Evolutionary conservation across 92 coral and sea anemone species (phyloP).

Genomic region (Bergia sp.): DNA sequence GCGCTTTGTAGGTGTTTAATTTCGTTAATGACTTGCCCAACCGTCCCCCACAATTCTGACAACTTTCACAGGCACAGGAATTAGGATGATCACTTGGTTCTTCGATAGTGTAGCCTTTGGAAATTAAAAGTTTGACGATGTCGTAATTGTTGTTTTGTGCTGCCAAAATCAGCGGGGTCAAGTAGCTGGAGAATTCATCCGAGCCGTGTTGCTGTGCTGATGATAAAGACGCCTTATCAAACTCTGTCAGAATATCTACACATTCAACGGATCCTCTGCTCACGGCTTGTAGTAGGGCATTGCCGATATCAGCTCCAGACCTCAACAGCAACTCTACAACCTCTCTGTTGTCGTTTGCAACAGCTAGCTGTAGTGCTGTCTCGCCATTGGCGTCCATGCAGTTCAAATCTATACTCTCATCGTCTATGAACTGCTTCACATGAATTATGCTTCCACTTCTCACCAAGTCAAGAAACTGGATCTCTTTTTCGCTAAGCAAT

Average conservation of each 20-base stretch:
- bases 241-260: constrained; percentile 20
- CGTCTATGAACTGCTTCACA: constrained; percentile 11
- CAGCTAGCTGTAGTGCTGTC: constrained; percentile 50
- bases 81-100: constrained; percentile 61
- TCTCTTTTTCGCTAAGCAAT: constrained; percentile 33
- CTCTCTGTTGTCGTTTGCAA: constrained; percentile 8
- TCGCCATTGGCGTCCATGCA: constrained; percentile 46
- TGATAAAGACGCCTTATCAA: neutral
- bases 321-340: constrained; percentile 24
- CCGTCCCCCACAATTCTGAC: constrained; percentile 57
- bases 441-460: neutral
- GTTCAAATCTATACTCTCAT: constrained; percentile 26
- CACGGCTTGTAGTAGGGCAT: constrained; percentile 51
- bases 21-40: constrained; percentile 69
- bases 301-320: constrained; percentile 39
- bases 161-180: constrained; percentile 65
- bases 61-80: constrained; percentile 65
- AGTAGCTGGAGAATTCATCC: constrained; percentile 28
- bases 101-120: constrained; percentile 66
- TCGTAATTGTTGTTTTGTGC: constrained; percentile 71
- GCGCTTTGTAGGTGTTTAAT: constrained; percentile 71
- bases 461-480: constrained; percentile 43
- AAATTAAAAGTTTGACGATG: constrained; percentile 63
- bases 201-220: neutral
- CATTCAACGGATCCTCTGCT: constrained; percentile 36